Evolutionary conservation across 2,797 vertebrate genomes (phyloP).

Genomic region (Cirrhinus molitorella): DNA sequence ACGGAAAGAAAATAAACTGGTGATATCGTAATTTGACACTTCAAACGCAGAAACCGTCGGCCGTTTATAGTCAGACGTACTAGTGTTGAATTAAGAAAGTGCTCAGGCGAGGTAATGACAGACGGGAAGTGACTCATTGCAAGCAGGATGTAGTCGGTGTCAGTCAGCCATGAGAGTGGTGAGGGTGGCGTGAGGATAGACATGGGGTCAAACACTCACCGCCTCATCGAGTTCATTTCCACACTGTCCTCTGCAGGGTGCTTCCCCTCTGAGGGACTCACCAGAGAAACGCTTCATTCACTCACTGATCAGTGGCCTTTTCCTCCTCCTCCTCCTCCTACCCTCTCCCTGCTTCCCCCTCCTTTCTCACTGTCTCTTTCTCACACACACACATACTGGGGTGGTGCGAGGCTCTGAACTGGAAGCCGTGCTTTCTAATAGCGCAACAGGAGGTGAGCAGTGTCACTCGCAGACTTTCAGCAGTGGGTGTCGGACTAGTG

Average conservation of each 20-base stretch:
- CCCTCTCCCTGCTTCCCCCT: slow-evolving; percentile 11
- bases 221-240: slow-evolving; percentile 81
- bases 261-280: slow-evolving; percentile 60
- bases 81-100: slow-evolving; percentile 20
- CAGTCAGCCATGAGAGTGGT: slow-evolving; percentile 68
- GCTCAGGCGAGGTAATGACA: slow-evolving; percentile 52
- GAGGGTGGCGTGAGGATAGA: slow-evolving; percentile 72
- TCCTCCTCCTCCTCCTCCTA: slow-evolving; percentile 43
- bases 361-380: slow-evolving; percentile 48
- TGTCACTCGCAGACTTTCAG: slow-evolving; percentile 59
- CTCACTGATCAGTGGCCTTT: slow-evolving; percentile 76
- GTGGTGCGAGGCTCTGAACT: slow-evolving; percentile 59
- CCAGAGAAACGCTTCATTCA: slow-evolving; percentile 79
- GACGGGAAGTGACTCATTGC: slow-evolving; percentile 47
- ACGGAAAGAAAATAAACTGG: slow-evolving; percentile 17
- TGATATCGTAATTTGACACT: slow-evolving; percentile 20
- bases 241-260: slow-evolving; percentile 69
- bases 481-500: slow-evolving; percentile 53
- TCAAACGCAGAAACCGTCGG: neutral
- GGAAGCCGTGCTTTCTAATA: slow-evolving; percentile 57
- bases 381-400: slow-evolving; percentile 49
- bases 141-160: slow-evolving; percentile 70
- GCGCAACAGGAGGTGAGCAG: slow-evolving; percentile 57
- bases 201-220: slow-evolving; percentile 69
- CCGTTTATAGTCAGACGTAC: neutral